phyloP scores from a whole-genome alignment of 2,888 invertebrate genomes.

The Elmis aenea region DNA sequence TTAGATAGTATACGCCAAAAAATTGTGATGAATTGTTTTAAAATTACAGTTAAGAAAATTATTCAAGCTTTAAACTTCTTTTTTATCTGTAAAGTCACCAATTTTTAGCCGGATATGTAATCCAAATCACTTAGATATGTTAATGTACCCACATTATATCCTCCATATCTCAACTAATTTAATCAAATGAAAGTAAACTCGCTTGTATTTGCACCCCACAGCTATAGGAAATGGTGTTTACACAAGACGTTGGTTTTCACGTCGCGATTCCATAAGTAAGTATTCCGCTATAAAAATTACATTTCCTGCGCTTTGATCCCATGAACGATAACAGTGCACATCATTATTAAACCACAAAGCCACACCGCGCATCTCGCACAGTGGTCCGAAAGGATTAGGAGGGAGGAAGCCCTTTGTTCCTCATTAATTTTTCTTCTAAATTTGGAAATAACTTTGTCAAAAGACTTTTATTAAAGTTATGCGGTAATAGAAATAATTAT shows the following conservation, averaged over 20 bases:
- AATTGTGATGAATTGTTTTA: too few relatives aligned
- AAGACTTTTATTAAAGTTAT: too few relatives aligned
- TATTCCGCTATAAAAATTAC: conserved; percentile 22
- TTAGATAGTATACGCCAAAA: too few relatives aligned
- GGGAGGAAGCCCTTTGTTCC: conserved; percentile 6
- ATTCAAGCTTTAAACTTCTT: too few relatives aligned
- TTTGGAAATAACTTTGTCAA: too few relatives aligned
- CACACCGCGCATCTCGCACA: conserved; percentile 1
- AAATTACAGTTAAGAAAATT: too few relatives aligned
- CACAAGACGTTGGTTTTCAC: conserved; percentile 17
- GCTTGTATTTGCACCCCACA: conserved; percentile 18
- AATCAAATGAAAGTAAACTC: conserved; percentile 13
- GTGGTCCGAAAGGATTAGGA: conserved; percentile 9
- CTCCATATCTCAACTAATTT: conserved; percentile 15
- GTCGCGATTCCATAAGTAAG: conserved; percentile 17
- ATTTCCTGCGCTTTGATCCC: conserved; percentile 26
- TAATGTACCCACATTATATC: too few relatives aligned
- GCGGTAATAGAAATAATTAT: too few relatives aligned
- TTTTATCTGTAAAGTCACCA: too few relatives aligned
- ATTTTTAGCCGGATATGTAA: too few relatives aligned
- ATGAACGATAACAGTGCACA: conserved; percentile 12
- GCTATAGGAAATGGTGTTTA: conserved; percentile 19
- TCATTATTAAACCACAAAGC: conserved; percentile 10
- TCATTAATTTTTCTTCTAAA: conserved; percentile 10
- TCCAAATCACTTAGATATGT: too few relatives aligned